phyloP scores from a whole-genome alignment of 2,888 invertebrate species.

The Steromphala cineraria region DNA sequence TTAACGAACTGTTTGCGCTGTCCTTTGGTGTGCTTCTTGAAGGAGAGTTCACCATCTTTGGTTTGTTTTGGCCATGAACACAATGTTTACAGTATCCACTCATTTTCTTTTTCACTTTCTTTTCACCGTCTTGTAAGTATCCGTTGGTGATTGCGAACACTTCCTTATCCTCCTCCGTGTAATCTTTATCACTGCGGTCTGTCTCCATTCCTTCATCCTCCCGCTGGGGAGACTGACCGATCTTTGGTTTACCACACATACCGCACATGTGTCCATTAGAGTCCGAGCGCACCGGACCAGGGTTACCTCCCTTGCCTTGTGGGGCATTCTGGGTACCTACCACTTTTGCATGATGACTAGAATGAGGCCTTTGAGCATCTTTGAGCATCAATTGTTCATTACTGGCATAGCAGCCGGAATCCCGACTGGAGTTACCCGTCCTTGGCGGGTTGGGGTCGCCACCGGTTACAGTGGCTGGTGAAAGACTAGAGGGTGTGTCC shows the following conservation, averaged over 20 bases:
- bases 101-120: not conserved
- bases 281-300: not conserved
- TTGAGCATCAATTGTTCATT: slow-evolving; percentile 57
- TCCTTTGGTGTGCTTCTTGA: not conserved
- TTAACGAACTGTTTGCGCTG: not conserved
- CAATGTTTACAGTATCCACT: slow-evolving; percentile 2
- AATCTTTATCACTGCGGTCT: slow-evolving; percentile 44
- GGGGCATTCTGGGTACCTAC: not conserved
- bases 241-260: slow-evolving; percentile 41
- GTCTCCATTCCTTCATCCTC: slow-evolving; percentile 30
- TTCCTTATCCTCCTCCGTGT: slow-evolving; percentile 64
- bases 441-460: slow-evolving; percentile 37
- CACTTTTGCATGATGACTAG: slow-evolving; percentile 3
- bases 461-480: slow-evolving; percentile 28
- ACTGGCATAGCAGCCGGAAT: slow-evolving; percentile 74
- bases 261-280: slow-evolving; percentile 28
- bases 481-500: slow-evolving; percentile 49
- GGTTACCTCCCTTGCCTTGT: not conserved
- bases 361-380: slow-evolving; percentile 9
- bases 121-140: not conserved
- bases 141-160: slow-evolving; percentile 58
- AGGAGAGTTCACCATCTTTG: not conserved
- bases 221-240: slow-evolving; percentile 10
- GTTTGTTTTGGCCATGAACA: slow-evolving; percentile 1
- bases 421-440: slow-evolving; percentile 69